Conservation (phyloP, 2,797 vertebrate species). For the Iguana delicatissima region DNA sequence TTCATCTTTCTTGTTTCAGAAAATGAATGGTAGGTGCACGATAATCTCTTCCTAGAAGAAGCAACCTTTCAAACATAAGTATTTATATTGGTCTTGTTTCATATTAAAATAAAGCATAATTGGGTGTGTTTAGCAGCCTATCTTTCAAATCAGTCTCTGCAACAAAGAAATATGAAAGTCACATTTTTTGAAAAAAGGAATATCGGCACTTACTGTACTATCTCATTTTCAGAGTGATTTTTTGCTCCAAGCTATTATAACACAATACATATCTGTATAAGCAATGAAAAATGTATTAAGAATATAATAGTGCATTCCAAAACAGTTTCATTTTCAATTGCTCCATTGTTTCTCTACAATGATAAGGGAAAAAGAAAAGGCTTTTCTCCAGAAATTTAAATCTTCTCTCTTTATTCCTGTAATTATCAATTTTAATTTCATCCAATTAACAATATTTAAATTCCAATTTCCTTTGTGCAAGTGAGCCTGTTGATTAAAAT, state of each 20-base stretch:
- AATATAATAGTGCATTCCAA: conserved; percentile 42
- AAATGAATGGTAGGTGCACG: conserved; percentile 58
- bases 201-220: conserved; percentile 1
- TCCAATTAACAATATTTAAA: not conserved
- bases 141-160: conserved; percentile 35
- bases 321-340: conserved; percentile 35
- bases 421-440: conserved; percentile 30
- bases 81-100: conserved; percentile 51
- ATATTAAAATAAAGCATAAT: conserved; percentile 17
- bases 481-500: conserved; percentile 14
- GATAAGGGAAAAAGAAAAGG: conserved; percentile 13
- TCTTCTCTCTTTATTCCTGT: conserved; percentile 12
- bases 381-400: conserved; percentile 17
- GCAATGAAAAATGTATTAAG: not conserved
- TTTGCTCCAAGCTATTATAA: conserved; percentile 21
- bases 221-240: conserved; percentile 39
- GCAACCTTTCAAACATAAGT: conserved; percentile 44
- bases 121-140: conserved; percentile 29
- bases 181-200: not conserved
- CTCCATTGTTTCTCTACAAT: not conserved
- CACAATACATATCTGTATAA: conserved; percentile 30
- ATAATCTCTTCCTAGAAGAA: conserved; percentile 50
- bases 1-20: conserved; percentile 69
- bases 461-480: conserved; percentile 35
- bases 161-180: conserved; percentile 1